Conservation (phyloP, 1,140 invertebrate species). For the Procambarus virginalis region DNA sequence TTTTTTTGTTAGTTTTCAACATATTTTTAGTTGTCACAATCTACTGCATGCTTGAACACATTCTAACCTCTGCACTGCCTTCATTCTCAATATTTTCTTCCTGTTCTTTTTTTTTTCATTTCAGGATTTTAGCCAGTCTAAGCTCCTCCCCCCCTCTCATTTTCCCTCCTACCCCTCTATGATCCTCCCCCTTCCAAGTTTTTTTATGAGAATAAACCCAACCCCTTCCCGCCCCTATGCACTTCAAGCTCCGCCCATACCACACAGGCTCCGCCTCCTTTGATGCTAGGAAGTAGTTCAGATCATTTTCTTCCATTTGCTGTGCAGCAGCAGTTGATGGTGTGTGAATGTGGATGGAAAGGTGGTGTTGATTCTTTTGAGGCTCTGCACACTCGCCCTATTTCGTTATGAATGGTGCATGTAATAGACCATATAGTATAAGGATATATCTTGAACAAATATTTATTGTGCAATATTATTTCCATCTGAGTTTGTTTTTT, state of each 20-base stretch:
- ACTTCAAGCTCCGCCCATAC: not conserved
- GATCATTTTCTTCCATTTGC: not conserved
- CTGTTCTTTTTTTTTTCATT: not conserved
- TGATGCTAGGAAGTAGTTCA: not conserved
- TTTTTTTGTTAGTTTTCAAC: not conserved
- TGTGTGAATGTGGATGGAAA: not conserved
- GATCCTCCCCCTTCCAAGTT: not conserved
- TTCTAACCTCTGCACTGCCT: too few species aligned
- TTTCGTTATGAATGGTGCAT: not conserved
- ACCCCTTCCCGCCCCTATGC: constrained; percentile 1
- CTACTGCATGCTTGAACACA: too few species aligned
- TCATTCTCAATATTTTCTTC: not conserved
- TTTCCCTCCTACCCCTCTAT: not conserved
- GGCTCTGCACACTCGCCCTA: not conserved
- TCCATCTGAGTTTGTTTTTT: too few species aligned
- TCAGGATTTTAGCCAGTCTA: not conserved
- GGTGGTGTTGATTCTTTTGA: not conserved
- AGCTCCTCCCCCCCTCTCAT: not conserved
- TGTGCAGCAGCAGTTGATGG: not conserved
- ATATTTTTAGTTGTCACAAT: too few species aligned
- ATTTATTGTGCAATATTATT: too few species aligned
- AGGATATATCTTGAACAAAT: too few species aligned
- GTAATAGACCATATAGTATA: too few species aligned
- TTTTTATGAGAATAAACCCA: constrained; percentile 1
- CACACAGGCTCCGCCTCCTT: not conserved